Percentiles rank a stretch among this genome's conserved stretches.
Evolutionary conservation across 2,113 vertebrate genomes (phyloP).

Genomic region (Poecilia latipinna): DNA sequence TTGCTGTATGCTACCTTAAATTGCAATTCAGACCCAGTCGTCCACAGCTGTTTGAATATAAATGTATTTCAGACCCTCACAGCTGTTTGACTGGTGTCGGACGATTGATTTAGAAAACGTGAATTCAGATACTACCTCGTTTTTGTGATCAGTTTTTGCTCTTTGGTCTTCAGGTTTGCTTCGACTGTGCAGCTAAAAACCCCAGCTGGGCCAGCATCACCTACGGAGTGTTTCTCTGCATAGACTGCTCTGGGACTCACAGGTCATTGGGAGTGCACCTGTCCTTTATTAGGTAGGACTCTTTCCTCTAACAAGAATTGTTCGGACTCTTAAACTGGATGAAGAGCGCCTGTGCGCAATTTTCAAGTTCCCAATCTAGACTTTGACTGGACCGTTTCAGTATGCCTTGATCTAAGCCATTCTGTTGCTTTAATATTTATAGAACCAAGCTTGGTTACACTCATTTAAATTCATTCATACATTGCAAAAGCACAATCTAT

Average conservation of each 20-base stretch:
- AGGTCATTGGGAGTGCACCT: constrained; percentile 94
- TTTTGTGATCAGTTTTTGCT: not conserved
- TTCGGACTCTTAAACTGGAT: too few species aligned
- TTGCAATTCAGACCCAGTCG: not conserved
- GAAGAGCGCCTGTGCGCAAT: too few species aligned
- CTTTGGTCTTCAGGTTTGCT: constrained; percentile 83
- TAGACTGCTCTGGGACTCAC: constrained; percentile 94
- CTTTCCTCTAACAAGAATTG: not conserved
- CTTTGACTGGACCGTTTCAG: too few species aligned
- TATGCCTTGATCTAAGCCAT: too few species aligned
- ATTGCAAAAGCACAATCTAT: too few species aligned
- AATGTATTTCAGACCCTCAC: constrained; percentile 15
- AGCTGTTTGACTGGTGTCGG: not conserved
- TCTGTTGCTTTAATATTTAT: too few species aligned
- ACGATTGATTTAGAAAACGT: constrained; percentile 5
- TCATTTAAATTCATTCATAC: too few species aligned
- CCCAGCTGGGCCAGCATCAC: constrained; percentile 98
- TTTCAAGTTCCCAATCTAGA: too few species aligned
- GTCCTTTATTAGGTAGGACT: constrained; percentile 89
- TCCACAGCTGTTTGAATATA: constrained; percentile 49
- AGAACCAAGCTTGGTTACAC: too few species aligned
- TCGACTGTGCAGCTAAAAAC: constrained; percentile 94
- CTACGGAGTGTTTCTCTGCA: constrained; percentile 95
- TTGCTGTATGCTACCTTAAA: not conserved
- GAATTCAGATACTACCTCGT: not conserved